Conservation (phyloP, 1,140 invertebrate species). For the Copidosoma floridanum region DNA sequence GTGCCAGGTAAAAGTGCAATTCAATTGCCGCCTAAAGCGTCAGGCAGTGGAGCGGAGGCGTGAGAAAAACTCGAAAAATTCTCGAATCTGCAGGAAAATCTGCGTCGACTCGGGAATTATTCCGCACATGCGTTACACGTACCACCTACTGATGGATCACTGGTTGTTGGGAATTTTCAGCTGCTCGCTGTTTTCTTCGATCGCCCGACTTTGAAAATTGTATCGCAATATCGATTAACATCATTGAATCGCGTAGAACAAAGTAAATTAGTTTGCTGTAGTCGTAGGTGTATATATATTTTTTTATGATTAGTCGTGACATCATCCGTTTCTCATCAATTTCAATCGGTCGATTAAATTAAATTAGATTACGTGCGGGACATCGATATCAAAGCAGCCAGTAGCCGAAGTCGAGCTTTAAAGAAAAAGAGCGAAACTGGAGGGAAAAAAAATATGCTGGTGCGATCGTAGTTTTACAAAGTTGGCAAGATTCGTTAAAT, state of each 20-base stretch:
- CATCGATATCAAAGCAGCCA: no score
- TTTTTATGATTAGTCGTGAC: constrained; percentile 19
- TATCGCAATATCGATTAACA: not conserved
- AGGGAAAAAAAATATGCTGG: no score
- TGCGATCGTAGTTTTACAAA: constrained; percentile 10
- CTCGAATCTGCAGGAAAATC: no score
- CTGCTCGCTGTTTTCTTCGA: not conserved
- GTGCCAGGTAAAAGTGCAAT: constrained; percentile 2
- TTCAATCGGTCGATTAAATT: no score
- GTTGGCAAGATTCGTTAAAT: constrained; percentile 16
- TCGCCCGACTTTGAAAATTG: no score
- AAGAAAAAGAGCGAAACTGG: no score
- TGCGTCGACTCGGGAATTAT: no score
- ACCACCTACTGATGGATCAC: no score
- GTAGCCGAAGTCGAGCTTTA: not conserved
- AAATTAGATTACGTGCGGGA: no score
- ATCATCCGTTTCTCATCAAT: no score
- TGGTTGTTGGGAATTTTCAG: no score
- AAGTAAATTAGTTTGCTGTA: constrained; percentile 5
- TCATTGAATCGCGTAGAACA: constrained; percentile 1
- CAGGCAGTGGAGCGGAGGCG: not conserved
- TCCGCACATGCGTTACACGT: no score
- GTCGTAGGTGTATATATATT: constrained; percentile 18
- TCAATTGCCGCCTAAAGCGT: not conserved
- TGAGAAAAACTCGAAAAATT: not conserved